phyloP scores from a whole-genome alignment of 2,797 vertebrate genomes.

The Thamnophis elegans region DNA sequence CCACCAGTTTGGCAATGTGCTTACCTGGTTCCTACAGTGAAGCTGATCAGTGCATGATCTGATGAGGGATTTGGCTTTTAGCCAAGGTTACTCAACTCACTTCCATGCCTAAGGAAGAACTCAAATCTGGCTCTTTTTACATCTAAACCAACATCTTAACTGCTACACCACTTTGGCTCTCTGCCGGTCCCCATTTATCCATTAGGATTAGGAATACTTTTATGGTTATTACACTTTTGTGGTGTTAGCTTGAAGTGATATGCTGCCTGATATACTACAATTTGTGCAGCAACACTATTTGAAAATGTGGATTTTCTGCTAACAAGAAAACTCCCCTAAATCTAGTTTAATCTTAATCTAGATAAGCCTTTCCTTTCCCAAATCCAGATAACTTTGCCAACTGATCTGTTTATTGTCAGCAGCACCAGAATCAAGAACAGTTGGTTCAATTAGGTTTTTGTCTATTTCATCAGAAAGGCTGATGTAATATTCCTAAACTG shows the following conservation, averaged over 20 bases:
- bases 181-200: not conserved
- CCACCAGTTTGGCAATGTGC: not conserved
- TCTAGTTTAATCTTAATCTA: not conserved
- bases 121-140: not conserved
- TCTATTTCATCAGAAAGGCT: not conserved
- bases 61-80: not conserved
- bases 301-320: not conserved
- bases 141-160: not conserved
- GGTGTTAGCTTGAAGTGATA: not conserved
- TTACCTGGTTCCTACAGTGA: not conserved
- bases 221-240: not conserved
- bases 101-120: not conserved
- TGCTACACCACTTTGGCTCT: not conserved
- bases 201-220: not conserved
- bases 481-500: not conserved
- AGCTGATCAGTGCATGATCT: not conserved
- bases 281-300: not conserved
- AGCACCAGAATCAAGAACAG: not conserved
- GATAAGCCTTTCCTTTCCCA: not conserved
- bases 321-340: not conserved
- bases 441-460: not conserved
- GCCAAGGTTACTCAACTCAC: not conserved
- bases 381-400: not conserved
- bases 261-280: not conserved
- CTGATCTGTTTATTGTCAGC: not conserved